Conservation (phyloP, 92 coral and sea anemone genomes). For the Zoanthus solanderi region DNA sequence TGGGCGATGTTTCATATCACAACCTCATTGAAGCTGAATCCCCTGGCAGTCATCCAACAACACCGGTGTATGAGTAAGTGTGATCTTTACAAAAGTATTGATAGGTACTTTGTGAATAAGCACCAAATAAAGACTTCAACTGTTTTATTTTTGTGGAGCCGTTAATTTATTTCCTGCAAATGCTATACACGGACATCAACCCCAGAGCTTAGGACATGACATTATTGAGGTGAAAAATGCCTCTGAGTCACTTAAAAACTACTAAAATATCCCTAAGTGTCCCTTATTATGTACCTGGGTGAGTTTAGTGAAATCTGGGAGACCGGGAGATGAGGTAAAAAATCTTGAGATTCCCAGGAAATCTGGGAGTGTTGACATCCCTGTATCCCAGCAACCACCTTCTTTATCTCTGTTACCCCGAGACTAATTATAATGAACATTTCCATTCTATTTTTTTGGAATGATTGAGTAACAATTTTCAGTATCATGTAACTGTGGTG, state of each 20-base stretch:
- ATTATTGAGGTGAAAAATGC: not conserved
- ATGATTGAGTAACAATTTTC: not conserved
- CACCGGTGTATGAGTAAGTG: constrained; percentile 65
- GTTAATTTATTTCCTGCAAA: constrained; percentile 1
- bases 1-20: constrained; percentile 55
- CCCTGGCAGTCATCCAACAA: constrained; percentile 34
- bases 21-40: constrained; percentile 45
- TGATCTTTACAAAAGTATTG: not conserved
- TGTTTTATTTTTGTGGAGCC: not conserved
- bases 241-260: not conserved
- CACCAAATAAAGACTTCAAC: constrained; percentile 4
- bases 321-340: not conserved
- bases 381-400: constrained; percentile 10
- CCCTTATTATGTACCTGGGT: not conserved
- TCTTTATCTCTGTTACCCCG: constrained; percentile 4
- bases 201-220: constrained; percentile 3
- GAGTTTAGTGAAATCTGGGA: not conserved
- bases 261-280: not conserved
- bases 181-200: not conserved
- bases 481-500: constrained; percentile 6
- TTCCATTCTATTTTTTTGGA: not conserved
- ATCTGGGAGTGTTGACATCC: constrained; percentile 1
- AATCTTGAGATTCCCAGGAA: constrained; percentile 3
- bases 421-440: not conserved
- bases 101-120: constrained; percentile 6